Conservation (phyloP, 2,113 vertebrate species). For the Gymnocephalus cernua region DNA sequence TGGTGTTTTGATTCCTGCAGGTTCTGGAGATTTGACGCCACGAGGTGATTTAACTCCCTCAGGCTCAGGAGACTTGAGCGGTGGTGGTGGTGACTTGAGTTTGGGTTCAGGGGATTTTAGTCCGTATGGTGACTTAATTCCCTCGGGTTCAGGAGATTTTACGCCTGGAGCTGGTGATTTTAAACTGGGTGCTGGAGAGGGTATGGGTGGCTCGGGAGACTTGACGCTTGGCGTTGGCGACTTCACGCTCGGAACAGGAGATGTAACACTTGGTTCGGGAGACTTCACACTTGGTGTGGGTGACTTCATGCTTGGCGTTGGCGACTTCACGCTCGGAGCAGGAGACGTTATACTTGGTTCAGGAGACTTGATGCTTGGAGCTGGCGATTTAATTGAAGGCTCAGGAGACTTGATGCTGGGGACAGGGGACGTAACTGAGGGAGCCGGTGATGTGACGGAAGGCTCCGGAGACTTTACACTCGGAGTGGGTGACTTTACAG, state of each 20-base stretch:
- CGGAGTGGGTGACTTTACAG: conserved; percentile 86
- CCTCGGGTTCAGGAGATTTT: conserved; percentile 84
- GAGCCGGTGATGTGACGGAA: conserved; percentile 74
- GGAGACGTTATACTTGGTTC: conserved; percentile 60
- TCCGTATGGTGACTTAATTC: conserved; percentile 85
- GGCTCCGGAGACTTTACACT: conserved; percentile 86
- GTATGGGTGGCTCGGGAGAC: conserved; percentile 57
- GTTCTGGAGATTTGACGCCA: conserved; percentile 71
- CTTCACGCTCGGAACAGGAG: conserved; percentile 84
- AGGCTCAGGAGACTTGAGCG: conserved; percentile 77
- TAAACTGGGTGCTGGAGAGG: conserved; percentile 77
- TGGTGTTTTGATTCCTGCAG: conserved; percentile 60
- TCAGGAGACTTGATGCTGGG: conserved; percentile 67
- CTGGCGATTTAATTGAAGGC: conserved; percentile 67
- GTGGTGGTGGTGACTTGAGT: conserved; percentile 86
- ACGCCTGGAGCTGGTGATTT: conserved; percentile 85
- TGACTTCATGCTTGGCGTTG: conserved; percentile 86
- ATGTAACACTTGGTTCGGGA: conserved; percentile 83
- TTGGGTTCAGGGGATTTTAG: conserved; percentile 87
- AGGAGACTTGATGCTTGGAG: conserved; percentile 70
- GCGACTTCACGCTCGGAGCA: conserved; percentile 85
- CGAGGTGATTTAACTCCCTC: conserved; percentile 54
- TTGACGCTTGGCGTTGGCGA: conserved; percentile 58
- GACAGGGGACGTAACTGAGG: conserved; percentile 58
- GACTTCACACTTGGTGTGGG: conserved; percentile 81